Evolutionary conservation across 2,888 invertebrate genomes (phyloP), one percentile per base, ranked within the genome.

Genomic region (Agrotis exclamationis): DNA sequence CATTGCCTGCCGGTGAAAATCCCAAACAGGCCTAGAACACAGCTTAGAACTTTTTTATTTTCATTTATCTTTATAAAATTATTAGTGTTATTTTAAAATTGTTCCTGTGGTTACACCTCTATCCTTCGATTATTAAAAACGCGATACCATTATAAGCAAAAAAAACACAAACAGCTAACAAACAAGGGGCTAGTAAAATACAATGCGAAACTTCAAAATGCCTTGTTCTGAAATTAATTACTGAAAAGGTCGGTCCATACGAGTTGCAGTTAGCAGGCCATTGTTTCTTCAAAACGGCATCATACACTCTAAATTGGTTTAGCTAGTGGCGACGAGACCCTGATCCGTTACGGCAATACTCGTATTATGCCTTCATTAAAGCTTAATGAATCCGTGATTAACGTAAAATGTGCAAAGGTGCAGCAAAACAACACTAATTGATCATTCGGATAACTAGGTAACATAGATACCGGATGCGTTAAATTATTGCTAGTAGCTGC

Each of bases 191-290:
- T 44, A 24, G 11, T 44, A 1, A 53, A 63, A 39, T 1, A 11
- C 3, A 45, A 24, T 18, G 7, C 4, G 14, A 47, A 24, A 59
- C 59, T n/a, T 20, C 13, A 47, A 18, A 45, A 14, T 18, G 18
- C 11, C 60, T 13, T 5, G 18, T 63, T 63, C 2, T 6, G 39
- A 20, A 58, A 58, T 58, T 44, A 59, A 44, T 63, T 24, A 20
- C 44, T 20, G 44, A 64, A 45, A 62, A 2, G 4, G n/a, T 57
- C 20, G 4, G n/a, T 45, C 20, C 9, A 48, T n/a, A 48, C 22
- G 14, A 14, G 33, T 11, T 63, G 18, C n/a, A 63, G 2, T n/a
- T 50, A 18, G 18, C 47, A n/a, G 14, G 9, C 16, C 14, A 63
- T 63, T 65, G 28, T 47, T 62, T 65, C 9, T 22, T 28, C 1